Percentiles rank a stretch among this genome's conserved stretches.
Conservation (phyloP, 2,888 invertebrate species). For the Pharmacophagus antenor region DNA sequence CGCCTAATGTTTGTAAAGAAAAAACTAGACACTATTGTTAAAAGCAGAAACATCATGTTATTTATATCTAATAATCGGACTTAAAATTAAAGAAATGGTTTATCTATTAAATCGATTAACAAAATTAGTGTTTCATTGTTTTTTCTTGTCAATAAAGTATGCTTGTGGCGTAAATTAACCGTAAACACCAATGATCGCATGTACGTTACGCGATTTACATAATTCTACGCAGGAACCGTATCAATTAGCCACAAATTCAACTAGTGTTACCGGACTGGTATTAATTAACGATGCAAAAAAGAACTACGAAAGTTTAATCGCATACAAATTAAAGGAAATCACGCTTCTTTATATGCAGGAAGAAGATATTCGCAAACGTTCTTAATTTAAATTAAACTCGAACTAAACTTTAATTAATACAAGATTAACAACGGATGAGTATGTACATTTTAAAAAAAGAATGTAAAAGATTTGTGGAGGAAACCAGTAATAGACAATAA, state of each 20-base stretch:
- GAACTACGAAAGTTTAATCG: not conserved
- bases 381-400: not conserved
- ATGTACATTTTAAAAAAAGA: not conserved
- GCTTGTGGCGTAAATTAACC: slow-evolving; percentile 5
- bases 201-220: slow-evolving; percentile 11
- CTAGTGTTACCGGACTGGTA: slow-evolving; percentile 5
- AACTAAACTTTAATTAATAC: not conserved
- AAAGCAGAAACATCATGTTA: too few relatives aligned
- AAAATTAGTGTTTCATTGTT: too few relatives aligned
- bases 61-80: too few relatives aligned
- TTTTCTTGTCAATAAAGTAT: not conserved
- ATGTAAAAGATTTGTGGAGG: not conserved
- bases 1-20: too few relatives aligned
- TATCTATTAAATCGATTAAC: too few relatives aligned
- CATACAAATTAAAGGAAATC: slow-evolving; percentile 17
- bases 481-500: not conserved
- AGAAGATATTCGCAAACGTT: not conserved
- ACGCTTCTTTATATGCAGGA: slow-evolving; percentile 7
- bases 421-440: not conserved
- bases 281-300: slow-evolving; percentile 7
- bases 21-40: too few relatives aligned
- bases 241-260: slow-evolving; percentile 12
- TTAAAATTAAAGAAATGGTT: too few relatives aligned
- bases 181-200: slow-evolving; percentile 9
- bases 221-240: not conserved